Percentiles rank a stretch among this genome's conserved stretches.
Evolutionary conservation across 2,888 invertebrate species (phyloP).

Genomic region (Drosophila phalerata): DNA sequence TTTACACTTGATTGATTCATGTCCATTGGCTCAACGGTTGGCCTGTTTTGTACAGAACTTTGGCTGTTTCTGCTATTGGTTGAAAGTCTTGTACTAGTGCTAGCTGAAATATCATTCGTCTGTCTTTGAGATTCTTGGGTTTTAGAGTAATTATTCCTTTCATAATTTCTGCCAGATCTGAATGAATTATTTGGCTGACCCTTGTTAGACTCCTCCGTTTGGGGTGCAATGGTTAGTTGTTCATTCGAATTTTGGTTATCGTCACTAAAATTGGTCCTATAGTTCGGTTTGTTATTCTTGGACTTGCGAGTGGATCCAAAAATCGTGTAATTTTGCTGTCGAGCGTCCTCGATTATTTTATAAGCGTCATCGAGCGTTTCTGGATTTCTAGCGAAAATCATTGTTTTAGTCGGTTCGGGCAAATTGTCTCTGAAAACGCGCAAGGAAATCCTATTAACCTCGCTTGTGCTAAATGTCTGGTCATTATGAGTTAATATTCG

Average conservation of each 20-base stretch:
- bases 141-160: no score
- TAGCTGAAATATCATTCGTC: no score
- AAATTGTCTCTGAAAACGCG: conserved; percentile 1
- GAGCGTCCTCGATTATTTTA: conserved; percentile 1
- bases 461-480: not conserved
- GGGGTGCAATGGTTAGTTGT: not conserved
- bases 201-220: not conserved
- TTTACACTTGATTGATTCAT: no score
- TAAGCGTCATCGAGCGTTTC: not conserved
- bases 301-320: not conserved
- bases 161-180: no score
- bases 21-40: no score
- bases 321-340: conserved; percentile 1
- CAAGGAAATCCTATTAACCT: not conserved
- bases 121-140: no score
- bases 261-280: conserved; percentile 3
- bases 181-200: no score
- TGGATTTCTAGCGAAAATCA: conserved; percentile 7
- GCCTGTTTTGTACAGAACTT: no score
- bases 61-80: no score
- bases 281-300: no score
- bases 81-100: no score
- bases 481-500: not conserved
- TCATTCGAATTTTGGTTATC: conserved; percentile 1
- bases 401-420: not conserved